A percentile compares a stretch with the other conserved stretches of the same genome.
phyloP scores from a whole-genome alignment of 2,797 vertebrate species.

The Premnoplex brunnescens region DNA sequence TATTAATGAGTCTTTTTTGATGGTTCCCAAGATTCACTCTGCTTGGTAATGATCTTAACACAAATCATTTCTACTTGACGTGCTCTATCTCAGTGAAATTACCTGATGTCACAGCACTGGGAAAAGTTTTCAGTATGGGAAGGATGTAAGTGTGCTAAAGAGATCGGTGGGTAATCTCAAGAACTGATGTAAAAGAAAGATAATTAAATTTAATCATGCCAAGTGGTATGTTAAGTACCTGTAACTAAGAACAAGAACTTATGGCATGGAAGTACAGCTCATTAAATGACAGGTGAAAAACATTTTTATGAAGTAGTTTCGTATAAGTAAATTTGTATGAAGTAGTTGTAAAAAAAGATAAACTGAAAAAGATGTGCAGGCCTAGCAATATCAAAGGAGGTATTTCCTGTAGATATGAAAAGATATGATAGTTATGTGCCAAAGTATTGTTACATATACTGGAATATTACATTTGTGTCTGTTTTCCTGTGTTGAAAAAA shows the following conservation, averaged over 20 bases:
- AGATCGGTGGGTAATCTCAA: background rate
- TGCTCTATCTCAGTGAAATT: background rate
- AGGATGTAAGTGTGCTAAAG: background rate
- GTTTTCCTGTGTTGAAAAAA: background rate
- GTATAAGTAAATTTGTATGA: background rate
- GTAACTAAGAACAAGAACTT: background rate
- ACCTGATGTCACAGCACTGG: background rate
- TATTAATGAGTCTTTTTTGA: background rate
- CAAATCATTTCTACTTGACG: background rate
- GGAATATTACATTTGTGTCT: background rate
- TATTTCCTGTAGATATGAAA: background rate
- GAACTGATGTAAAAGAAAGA: background rate
- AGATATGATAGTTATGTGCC: background rate
- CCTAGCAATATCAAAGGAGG: background rate
- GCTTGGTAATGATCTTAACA: background rate
- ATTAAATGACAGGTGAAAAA: background rate
- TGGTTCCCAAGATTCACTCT: background rate
- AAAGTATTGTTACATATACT: background rate
- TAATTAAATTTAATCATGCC: conserved; percentile 5
- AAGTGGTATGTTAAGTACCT: background rate
- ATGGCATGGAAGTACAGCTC: background rate
- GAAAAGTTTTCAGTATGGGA: background rate
- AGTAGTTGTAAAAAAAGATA: background rate
- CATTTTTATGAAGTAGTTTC: background rate
- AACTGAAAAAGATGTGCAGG: background rate